phyloP scores from a whole-genome alignment of 2,888 invertebrate species.

The Cenopis cana region DNA sequence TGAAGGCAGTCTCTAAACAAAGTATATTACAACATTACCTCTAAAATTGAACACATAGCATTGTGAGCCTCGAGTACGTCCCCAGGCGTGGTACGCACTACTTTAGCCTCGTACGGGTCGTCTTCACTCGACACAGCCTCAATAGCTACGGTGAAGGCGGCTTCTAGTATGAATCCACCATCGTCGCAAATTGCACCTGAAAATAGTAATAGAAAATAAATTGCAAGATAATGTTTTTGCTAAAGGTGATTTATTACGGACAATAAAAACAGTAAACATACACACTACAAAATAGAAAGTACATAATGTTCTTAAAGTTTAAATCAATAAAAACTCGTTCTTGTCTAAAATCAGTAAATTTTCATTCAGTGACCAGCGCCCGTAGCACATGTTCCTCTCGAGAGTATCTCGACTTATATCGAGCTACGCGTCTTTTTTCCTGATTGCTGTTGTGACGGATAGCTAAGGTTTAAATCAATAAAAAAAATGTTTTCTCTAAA shows the following conservation, averaged over 20 bases:
- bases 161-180: constrained; percentile 79
- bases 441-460: no score
- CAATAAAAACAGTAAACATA: neutral
- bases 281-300: neutral
- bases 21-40: constrained; percentile 61
- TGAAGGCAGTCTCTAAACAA: no score
- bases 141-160: constrained; percentile 85
- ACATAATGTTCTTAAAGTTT: no score
- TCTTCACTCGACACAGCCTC: constrained; percentile 75
- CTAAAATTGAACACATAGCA: constrained; percentile 81
- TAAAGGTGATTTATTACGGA: neutral
- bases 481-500: neutral
- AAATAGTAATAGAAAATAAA: neutral
- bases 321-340: neutral
- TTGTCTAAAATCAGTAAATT: no score
- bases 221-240: neutral
- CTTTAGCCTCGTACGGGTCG: constrained; percentile 67
- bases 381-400: no score
- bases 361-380: no score
- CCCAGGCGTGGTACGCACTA: constrained; percentile 75
- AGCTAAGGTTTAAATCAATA: neutral
- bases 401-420: no score
- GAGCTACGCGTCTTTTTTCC: no score
- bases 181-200: constrained; percentile 87
- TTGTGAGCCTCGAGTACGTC: constrained; percentile 83